Conservation (phyloP, 2,888 invertebrate species). For the Lomographa bimaculata region DNA sequence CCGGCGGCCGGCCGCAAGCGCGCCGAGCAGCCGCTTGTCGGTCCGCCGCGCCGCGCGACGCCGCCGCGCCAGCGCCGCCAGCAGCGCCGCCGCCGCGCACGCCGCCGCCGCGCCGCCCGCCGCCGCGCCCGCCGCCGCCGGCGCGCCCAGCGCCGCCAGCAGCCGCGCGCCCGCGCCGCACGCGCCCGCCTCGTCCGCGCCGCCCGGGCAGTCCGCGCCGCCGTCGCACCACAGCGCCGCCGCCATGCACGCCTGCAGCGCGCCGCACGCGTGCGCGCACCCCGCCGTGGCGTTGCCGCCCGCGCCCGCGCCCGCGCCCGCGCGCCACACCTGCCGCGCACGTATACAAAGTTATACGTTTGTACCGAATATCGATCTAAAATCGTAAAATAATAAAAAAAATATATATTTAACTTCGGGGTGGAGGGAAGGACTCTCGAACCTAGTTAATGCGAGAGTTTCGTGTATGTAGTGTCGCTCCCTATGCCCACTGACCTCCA, state of each 20-base stretch:
- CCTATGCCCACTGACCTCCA: too few species aligned
- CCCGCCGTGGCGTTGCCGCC: slow-evolving; percentile 51
- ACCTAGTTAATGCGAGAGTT: too few species aligned
- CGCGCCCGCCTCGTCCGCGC: slow-evolving; percentile 84
- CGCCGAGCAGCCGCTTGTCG: slow-evolving; percentile 85
- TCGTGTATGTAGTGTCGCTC: too few species aligned
- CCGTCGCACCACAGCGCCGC: slow-evolving; percentile 90
- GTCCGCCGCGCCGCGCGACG: slow-evolving; percentile 72
- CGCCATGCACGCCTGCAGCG: slow-evolving; percentile 91
- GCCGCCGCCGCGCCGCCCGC: slow-evolving; percentile 60
- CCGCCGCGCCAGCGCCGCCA: slow-evolving; percentile 79
- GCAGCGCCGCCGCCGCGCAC: slow-evolving; percentile 77
- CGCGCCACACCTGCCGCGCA: slow-evolving; percentile 56
- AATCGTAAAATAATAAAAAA: too few species aligned
- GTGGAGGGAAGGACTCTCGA: too few species aligned
- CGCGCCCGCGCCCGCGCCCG: slow-evolving; percentile 31
- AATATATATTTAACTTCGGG: too few species aligned
- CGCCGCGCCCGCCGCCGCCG: slow-evolving; percentile 85
- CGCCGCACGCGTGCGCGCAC: slow-evolving; percentile 82
- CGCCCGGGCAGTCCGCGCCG: slow-evolving; percentile 63
- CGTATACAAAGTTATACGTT: too few species aligned
- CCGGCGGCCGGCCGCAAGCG: slow-evolving; percentile 84
- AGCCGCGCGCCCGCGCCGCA: slow-evolving; percentile 78
- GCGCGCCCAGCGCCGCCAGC: slow-evolving; percentile 85
- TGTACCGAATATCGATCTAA: too few species aligned